Conservation (phyloP, 2,797 vertebrate species). For the Pseudotriccus pelzelni region DNA sequence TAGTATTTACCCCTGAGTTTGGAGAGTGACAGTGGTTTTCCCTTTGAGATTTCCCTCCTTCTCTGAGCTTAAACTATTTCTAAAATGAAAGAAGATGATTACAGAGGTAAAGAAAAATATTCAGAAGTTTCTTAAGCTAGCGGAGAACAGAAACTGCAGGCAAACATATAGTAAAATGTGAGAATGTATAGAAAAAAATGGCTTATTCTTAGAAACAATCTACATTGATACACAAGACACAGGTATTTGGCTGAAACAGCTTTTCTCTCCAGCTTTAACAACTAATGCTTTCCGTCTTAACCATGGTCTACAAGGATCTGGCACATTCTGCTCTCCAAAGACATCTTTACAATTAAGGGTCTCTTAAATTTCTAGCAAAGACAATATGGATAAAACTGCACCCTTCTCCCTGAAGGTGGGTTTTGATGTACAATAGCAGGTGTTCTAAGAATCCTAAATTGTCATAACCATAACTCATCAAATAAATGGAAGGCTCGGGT, state of each 20-base stretch:
- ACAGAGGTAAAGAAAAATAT: not conserved
- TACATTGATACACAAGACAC: not conserved
- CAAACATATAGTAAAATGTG: not conserved
- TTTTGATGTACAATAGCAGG: conserved; percentile 10
- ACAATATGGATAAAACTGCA: not conserved
- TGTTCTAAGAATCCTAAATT: not conserved
- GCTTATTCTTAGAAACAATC: not conserved
- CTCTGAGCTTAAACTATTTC: not conserved
- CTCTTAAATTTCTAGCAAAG: not conserved
- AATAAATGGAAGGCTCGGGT: not conserved
- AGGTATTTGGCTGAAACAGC: not conserved
- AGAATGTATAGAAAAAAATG: not conserved
- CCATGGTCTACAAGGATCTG: not conserved
- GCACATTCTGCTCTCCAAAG: not conserved
- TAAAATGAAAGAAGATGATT: not conserved
- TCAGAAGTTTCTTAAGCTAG: not conserved
- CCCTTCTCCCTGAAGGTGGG: not conserved
- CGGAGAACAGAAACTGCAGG: not conserved
- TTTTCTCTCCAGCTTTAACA: not conserved
- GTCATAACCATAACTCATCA: conserved; percentile 15
- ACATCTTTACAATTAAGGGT: not conserved
- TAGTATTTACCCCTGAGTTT: not conserved
- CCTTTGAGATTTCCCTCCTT: not conserved
- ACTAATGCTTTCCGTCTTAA: not conserved
- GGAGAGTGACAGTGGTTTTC: not conserved